phyloP scores from a whole-genome alignment of 1,140 invertebrate species.

The Pentalonia nigronervosa region DNA sequence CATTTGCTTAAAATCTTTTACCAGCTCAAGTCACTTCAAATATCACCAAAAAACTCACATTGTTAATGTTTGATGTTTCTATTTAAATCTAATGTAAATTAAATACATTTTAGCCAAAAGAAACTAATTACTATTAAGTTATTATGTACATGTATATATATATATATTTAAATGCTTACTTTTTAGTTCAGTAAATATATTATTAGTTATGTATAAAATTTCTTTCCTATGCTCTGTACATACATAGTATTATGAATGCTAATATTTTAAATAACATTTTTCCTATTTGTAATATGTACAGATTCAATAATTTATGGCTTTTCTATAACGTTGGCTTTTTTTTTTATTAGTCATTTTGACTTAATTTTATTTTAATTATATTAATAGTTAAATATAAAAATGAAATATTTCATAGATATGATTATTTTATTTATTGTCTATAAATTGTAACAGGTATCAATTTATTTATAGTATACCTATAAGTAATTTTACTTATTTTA shows the following conservation, averaged over 20 bases:
- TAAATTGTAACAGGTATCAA: neutral
- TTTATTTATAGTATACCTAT: neutral
- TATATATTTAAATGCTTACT: neutral
- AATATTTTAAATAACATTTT: constrained; percentile 16
- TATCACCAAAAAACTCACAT: constrained; percentile 48
- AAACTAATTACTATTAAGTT: neutral
- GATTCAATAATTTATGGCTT: neutral
- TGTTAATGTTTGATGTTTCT: neutral
- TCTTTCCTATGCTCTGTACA: neutral
- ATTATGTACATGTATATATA: neutral
- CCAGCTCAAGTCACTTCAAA: constrained; percentile 51
- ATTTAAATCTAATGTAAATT: neutral
- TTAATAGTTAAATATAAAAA: neutral
- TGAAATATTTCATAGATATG: neutral
- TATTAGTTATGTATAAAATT: neutral
- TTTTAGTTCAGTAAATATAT: neutral
- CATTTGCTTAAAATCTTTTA: constrained; percentile 59
- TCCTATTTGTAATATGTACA: constrained; percentile 11
- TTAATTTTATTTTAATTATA: neutral
- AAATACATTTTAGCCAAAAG: neutral
- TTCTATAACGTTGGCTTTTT: neutral
- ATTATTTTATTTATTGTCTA: neutral
- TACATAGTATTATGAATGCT: neutral
- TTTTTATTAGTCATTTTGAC: neutral
- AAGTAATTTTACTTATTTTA: neutral